Evolutionary conservation across 2,888 invertebrate genomes (phyloP).

Genomic region (Cephus sareptanus): DNA sequence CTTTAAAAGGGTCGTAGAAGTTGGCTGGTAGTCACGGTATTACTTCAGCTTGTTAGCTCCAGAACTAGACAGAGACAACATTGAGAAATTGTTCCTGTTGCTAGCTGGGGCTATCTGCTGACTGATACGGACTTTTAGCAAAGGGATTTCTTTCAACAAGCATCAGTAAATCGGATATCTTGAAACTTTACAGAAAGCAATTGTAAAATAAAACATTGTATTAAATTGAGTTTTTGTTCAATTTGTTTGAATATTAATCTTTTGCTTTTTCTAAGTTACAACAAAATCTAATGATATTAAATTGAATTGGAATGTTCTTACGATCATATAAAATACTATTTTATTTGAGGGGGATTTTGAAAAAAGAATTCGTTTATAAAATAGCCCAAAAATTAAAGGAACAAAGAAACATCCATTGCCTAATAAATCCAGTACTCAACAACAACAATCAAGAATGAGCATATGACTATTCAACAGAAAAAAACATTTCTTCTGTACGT

Average conservation of each 20-base stretch:
- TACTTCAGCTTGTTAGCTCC: constrained; percentile 41
- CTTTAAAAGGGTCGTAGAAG: constrained; percentile 28
- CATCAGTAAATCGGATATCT: background rate
- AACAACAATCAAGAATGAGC: background rate
- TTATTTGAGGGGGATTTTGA: background rate
- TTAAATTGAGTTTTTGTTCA: background rate
- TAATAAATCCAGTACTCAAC: background rate
- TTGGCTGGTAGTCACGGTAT: constrained; percentile 26
- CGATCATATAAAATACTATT: background rate
- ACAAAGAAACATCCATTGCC: background rate
- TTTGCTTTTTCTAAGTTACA: background rate
- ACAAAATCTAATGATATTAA: background rate
- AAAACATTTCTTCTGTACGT: background rate
- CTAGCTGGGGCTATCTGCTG: constrained; percentile 43
- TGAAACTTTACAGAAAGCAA: background rate
- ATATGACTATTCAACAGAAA: background rate
- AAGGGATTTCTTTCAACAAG: background rate
- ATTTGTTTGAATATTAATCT: background rate
- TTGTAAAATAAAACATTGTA: background rate
- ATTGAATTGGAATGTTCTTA: background rate
- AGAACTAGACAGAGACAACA: constrained; percentile 56
- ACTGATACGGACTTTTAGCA: background rate
- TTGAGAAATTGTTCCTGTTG: constrained; percentile 56
- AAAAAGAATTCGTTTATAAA: background rate
- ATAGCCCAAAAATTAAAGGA: background rate